phyloP scores from a whole-genome alignment of 2,113 vertebrate genomes.

The Himantopus leucocephalus region DNA sequence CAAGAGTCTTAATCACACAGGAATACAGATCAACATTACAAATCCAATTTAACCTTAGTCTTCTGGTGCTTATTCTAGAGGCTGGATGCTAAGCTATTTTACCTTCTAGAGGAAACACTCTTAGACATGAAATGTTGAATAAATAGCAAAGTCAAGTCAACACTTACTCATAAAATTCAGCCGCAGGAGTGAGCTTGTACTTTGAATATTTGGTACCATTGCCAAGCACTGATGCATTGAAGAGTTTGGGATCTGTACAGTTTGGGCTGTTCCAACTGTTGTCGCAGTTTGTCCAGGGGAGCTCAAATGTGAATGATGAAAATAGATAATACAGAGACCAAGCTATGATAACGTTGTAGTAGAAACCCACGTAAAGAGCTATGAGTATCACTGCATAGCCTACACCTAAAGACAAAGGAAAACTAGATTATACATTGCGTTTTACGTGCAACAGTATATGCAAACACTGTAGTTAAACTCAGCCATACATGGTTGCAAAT shows the following conservation, averaged over 20 bases:
- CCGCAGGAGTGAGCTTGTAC: constrained; percentile 92
- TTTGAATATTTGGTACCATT: constrained; percentile 88
- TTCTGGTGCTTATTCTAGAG: background rate
- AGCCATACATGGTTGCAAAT: background rate
- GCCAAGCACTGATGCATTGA: constrained; percentile 82
- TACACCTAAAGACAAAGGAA: constrained; percentile 80
- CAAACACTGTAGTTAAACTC: background rate
- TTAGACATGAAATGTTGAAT: background rate
- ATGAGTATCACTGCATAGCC: constrained; percentile 98
- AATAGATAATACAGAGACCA: constrained; percentile 97
- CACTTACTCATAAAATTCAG: constrained; percentile 98
- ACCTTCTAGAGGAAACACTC: background rate
- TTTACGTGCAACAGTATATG: background rate
- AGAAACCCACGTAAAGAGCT: constrained; percentile 97
- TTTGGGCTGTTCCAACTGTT: constrained; percentile 93
- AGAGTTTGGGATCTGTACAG: constrained; percentile 84
- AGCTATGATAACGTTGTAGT: constrained; percentile 99
- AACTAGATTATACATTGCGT: background rate
- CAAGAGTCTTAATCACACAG: background rate
- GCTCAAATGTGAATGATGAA: constrained; percentile 87
- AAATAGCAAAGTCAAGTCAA: background rate
- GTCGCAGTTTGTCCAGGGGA: constrained; percentile 90
- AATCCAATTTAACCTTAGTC: background rate
- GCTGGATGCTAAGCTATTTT: background rate
- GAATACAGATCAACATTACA: background rate